phyloP scores from a whole-genome alignment of 2,797 vertebrate species.

The Chaunax sp. region DNA sequence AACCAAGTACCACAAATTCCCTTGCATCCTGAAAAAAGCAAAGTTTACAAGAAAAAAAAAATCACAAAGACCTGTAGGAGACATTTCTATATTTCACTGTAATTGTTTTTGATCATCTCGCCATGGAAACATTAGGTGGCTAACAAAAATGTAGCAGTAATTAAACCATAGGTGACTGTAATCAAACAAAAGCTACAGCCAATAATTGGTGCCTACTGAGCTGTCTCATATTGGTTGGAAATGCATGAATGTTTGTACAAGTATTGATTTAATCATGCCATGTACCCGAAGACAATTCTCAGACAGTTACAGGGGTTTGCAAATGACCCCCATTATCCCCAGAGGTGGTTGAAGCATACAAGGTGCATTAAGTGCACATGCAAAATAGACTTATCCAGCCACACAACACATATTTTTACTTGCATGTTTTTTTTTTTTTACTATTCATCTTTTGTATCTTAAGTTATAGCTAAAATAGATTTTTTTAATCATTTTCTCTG shows the following conservation, averaged over 20 bases:
- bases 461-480: too few species aligned
- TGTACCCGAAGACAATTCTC: constrained; percentile 12
- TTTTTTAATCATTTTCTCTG: too few species aligned
- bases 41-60: constrained; percentile 16
- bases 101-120: constrained; percentile 35
- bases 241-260: constrained; percentile 7
- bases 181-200: constrained; percentile 47
- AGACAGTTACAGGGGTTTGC: too few species aligned
- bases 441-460: too few species aligned
- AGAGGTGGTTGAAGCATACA: too few species aligned
- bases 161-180: constrained; percentile 42
- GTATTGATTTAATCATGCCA: constrained; percentile 33
- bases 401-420: too few species aligned
- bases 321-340: too few species aligned
- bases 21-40: constrained; percentile 27
- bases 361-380: too few species aligned
- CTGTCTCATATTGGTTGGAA: constrained; percentile 26
- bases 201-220: constrained; percentile 46
- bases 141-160: constrained; percentile 34
- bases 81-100: constrained; percentile 19
- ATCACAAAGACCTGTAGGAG: constrained; percentile 1
- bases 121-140: constrained; percentile 39
- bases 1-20: neutral
- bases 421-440: too few species aligned
- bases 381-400: too few species aligned